Conservation (phyloP, 2,888 invertebrate species). For the Eupithecia inturbata region DNA sequence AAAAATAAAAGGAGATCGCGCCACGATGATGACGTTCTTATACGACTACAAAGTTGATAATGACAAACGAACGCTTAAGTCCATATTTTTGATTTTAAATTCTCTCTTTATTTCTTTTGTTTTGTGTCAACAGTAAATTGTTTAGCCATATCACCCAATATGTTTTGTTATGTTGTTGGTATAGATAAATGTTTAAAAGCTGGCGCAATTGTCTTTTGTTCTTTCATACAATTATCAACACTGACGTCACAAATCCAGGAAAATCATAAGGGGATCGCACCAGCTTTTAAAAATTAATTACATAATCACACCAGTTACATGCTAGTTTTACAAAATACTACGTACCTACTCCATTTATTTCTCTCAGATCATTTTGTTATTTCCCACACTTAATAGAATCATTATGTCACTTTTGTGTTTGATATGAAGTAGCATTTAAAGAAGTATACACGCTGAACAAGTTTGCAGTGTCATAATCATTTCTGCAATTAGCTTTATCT, state of each 20-base stretch:
- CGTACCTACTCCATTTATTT: conserved; percentile 10
- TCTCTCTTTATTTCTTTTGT: no score
- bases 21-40: no score
- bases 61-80: no score
- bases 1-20: no score
- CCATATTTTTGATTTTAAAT: no score
- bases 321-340: background rate
- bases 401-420: conserved; percentile 39
- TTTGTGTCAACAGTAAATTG: background rate
- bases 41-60: no score
- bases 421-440: conserved; percentile 37
- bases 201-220: no score
- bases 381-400: conserved; percentile 43
- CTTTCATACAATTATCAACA: no score
- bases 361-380: conserved; percentile 26
- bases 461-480: conserved; percentile 23
- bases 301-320: background rate
- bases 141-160: background rate
- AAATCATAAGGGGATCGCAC: no score
- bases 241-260: no score
- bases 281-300: no score
- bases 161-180: background rate
- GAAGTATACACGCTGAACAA: conserved; percentile 33
- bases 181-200: no score
- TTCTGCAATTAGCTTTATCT: conserved; percentile 35